Evolutionary conservation across 2,113 vertebrate species (phyloP).

Genomic region (Hippocampus zosterae): DNA sequence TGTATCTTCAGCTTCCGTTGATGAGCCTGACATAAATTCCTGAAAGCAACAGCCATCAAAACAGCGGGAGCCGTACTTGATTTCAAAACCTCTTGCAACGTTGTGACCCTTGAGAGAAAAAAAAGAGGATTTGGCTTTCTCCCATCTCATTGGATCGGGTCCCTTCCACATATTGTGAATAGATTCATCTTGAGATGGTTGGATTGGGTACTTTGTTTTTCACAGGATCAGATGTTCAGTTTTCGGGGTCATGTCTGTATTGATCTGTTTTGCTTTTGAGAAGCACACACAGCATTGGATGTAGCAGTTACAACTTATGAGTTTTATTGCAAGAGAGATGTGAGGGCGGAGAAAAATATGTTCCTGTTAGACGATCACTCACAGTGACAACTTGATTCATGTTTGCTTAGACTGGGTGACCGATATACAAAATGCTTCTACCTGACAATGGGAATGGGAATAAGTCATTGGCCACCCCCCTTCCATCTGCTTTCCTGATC

Average conservation of each 20-base stretch:
- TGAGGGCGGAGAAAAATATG: neutral
- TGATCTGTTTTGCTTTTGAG: slow-evolving; percentile 1
- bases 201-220: slow-evolving; percentile 17
- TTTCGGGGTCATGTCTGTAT: slow-evolving; percentile 4
- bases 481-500: slow-evolving; percentile 40
- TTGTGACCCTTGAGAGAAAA: slow-evolving; percentile 8
- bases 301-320: slow-evolving; percentile 2
- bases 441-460: slow-evolving; percentile 19
- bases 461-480: slow-evolving; percentile 12
- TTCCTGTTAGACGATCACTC: slow-evolving; percentile 16
- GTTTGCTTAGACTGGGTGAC: slow-evolving; percentile 34
- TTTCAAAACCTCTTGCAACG: slow-evolving; percentile 29
- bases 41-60: slow-evolving; percentile 10
- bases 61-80: slow-evolving; percentile 10
- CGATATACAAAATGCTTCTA: slow-evolving; percentile 11
- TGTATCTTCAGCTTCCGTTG: slow-evolving; percentile 25
- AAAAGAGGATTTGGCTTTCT: slow-evolving; percentile 25
- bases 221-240: slow-evolving; percentile 11
- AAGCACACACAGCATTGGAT: slow-evolving; percentile 3
- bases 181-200: slow-evolving; percentile 30
- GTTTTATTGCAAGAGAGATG: neutral
- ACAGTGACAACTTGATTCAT: slow-evolving; percentile 29
- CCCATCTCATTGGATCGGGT: slow-evolving; percentile 11
- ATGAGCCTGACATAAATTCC: slow-evolving; percentile 37
- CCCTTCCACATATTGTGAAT: slow-evolving; percentile 36